Base-by-base conservation (phyloP, 2,113 vertebrate genomes). In the Pseudorectes ferrugineus region DNA sequence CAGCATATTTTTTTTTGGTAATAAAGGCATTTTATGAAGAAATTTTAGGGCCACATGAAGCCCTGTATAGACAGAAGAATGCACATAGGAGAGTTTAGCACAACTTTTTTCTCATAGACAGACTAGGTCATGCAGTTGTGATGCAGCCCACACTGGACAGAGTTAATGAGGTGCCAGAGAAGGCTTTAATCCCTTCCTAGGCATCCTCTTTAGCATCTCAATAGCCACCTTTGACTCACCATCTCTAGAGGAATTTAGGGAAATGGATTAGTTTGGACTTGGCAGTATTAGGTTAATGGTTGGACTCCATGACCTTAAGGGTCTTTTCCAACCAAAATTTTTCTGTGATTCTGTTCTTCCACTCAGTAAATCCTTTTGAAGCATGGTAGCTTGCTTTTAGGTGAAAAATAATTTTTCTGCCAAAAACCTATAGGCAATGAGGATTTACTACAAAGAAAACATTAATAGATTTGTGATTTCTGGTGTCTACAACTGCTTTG, bases 1-100 rank as follows among this genome's bases (percentile, higher is more conserved):
- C 28, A 65, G 14, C 3, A 5, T 52, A 31, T 25, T 40, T 35
- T 29, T 51, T 29, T 4, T 4, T 5, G 0, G 1, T 65, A 61
- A 48, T 15, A 42, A 72, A 66, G 28, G 42, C 15, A 51, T n/a
- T 76, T 74, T 66, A 46, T 61, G 25, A 89, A 83, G 45, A 79
- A 52, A 40, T 57, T 24, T 70, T 52, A 73, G 36, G 15, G 28
- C 14, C 14, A 22, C 1, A 2, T 62, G 63, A 91, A 84, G 33
- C 5, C 31, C 22, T 38, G 5, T 21, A 6, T 12, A 26, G 61
- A 54, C 77, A 8, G 22, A 16, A 43, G n/a, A 21, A 45, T 45
- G 22, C 1, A 0, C 18, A 31, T 9, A 66, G 11, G 28, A 57
- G 10, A 65, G 11, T 68, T 49, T 48, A 80, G 14, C 19, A 21